Conservation (phyloP, 2,888 invertebrate genomes). For the Bellardia pandia region DNA sequence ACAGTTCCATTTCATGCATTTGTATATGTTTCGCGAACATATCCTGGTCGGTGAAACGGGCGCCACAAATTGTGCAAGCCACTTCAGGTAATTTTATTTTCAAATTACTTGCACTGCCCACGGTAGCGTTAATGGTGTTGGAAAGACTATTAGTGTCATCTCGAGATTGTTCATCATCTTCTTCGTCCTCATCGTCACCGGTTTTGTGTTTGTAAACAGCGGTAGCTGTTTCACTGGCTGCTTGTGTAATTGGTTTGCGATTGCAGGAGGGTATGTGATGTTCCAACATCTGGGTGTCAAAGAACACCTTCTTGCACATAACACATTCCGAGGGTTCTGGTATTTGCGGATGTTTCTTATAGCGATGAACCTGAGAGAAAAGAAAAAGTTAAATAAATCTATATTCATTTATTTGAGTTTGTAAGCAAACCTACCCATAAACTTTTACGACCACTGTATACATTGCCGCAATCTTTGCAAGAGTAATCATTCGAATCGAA, state of each 20-base stretch:
- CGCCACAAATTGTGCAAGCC: conserved; percentile 82
- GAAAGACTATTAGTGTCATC: conserved; percentile 58
- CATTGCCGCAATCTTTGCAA: conserved; percentile 84
- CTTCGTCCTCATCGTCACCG: conserved; percentile 64
- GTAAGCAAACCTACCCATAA: conserved; percentile 81
- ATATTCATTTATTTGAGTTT: neutral
- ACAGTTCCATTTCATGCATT: conserved; percentile 83
- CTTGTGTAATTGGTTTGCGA: conserved; percentile 78
- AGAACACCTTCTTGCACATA: conserved; percentile 83
- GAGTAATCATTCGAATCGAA: conserved; percentile 84
- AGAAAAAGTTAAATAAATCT: neutral
- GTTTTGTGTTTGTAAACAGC: conserved; percentile 78
- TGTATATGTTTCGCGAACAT: conserved; percentile 83
- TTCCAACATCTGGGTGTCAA: conserved; percentile 83
- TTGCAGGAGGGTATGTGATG: conserved; percentile 82
- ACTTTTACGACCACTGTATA: conserved; percentile 84
- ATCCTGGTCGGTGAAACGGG: conserved; percentile 83
- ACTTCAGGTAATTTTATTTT: conserved; percentile 83
- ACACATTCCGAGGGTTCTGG: conserved; percentile 83
- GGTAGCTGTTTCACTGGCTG: conserved; percentile 73
- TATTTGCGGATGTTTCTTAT: conserved; percentile 84
- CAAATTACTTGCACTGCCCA: conserved; percentile 67
- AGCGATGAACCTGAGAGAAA: conserved; percentile 82
- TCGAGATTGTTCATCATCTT: conserved; percentile 70
- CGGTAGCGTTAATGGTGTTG: conserved; percentile 52